These are phyloP conservation scores for Microplitis deprimator DNA, from an alignment of 2,888 invertebrate species.

Conservation along the genomic window DNA sequence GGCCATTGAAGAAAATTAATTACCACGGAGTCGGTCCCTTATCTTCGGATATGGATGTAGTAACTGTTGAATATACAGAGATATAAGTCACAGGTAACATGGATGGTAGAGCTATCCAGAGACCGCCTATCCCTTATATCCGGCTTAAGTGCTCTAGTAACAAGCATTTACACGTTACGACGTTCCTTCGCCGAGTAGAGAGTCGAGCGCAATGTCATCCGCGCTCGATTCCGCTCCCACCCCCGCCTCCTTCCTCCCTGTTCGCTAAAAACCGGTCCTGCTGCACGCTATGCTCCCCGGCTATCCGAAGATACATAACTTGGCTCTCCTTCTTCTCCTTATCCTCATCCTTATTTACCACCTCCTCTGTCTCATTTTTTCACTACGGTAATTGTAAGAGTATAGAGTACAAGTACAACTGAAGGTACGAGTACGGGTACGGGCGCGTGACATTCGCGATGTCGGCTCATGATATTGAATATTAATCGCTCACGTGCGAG, in stretches of 20 bases:
- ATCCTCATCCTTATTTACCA: neutral
- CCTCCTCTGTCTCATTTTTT: too few relatives aligned
- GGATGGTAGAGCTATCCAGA: conserved; percentile 18
- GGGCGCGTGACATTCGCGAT: conserved; percentile 42
- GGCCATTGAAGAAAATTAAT: too few relatives aligned
- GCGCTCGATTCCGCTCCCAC: conserved; percentile 12
- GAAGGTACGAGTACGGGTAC: neutral
- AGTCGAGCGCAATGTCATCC: conserved; percentile 32
- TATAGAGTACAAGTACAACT: neutral
- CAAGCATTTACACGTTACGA: conserved; percentile 51
- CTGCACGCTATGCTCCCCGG: conserved; percentile 21
- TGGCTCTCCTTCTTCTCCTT: too few relatives aligned
- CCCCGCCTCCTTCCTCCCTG: neutral
- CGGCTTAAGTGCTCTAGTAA: conserved; percentile 49
- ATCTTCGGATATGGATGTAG: neutral
- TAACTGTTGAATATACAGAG: conserved; percentile 16
- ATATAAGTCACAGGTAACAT: conserved; percentile 26
- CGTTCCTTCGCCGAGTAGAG: conserved; percentile 21
- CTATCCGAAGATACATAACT: conserved; percentile 3
- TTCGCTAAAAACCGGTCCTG: conserved; percentile 39
- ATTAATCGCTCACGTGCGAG: conserved; percentile 38
- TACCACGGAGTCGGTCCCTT: too few relatives aligned
- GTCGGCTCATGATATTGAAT: conserved; percentile 41
- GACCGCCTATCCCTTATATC: conserved; percentile 30
- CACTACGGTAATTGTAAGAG: neutral